Conservation (phyloP, 64 coral and sea anemone genomes). For the Porites australiensis region DNA sequence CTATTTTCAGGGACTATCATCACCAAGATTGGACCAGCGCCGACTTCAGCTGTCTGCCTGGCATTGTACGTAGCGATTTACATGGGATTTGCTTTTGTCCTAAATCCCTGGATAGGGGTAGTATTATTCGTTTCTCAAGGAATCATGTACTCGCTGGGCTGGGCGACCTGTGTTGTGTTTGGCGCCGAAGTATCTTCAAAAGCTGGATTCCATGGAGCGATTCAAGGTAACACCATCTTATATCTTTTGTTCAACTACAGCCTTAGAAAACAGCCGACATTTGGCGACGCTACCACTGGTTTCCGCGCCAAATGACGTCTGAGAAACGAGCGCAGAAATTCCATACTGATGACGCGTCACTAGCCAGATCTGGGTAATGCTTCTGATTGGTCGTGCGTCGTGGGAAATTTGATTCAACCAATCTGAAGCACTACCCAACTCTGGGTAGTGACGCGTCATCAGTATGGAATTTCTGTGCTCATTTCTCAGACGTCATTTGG, state of each 20-base stretch:
- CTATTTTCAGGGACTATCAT: slow-evolving; percentile 38
- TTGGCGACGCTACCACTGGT: too few relatives aligned
- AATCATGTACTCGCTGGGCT: slow-evolving; percentile 41
- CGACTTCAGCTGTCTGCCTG: slow-evolving; percentile 20
- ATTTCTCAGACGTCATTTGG: too few relatives aligned
- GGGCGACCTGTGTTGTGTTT: slow-evolving; percentile 59
- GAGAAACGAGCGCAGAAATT: too few relatives aligned
- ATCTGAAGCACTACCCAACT: too few relatives aligned
- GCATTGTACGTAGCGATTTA: slow-evolving; percentile 12
- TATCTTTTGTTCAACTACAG: not conserved
- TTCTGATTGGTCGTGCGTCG: too few relatives aligned
- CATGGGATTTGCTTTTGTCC: slow-evolving; percentile 43
- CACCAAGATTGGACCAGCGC: slow-evolving; percentile 20
- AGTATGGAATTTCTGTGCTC: too few relatives aligned
- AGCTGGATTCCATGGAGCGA: not conserved
- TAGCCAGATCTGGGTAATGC: too few relatives aligned
- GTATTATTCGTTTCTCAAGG: slow-evolving; percentile 50
- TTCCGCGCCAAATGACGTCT: too few relatives aligned
- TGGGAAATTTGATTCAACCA: too few relatives aligned
- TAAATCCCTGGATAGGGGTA: slow-evolving; percentile 29
- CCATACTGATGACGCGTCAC: too few relatives aligned
- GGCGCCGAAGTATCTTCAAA: not conserved
- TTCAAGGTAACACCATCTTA: not conserved
- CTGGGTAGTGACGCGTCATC: too few relatives aligned
- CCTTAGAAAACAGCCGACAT: too few relatives aligned